These are phyloP conservation scores for Odocoileus hemionus DNA, from an alignment of 2,113 vertebrate species.

Conservation along the genomic window DNA sequence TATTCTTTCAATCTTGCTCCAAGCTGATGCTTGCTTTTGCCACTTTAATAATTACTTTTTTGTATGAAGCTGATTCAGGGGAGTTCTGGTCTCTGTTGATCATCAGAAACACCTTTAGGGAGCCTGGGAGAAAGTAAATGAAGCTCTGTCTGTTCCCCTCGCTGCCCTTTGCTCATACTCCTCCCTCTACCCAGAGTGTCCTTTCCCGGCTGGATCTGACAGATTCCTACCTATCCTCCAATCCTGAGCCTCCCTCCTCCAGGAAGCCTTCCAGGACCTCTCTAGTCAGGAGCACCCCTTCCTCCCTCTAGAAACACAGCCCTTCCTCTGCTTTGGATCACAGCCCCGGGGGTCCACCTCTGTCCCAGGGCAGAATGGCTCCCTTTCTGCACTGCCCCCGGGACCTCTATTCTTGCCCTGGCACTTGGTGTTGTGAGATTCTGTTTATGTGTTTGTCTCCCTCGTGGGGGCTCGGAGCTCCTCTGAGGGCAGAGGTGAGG, in stretches of 20 bases:
- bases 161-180: neutral
- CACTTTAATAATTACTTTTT: neutral
- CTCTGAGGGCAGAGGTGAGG: neutral
- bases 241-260: neutral
- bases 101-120: neutral
- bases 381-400: neutral
- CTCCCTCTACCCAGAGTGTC: neutral
- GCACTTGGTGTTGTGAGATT: neutral
- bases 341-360: neutral
- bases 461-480: neutral
- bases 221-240: neutral
- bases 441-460: neutral
- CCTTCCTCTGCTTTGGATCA: neutral
- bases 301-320: neutral
- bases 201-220: neutral
- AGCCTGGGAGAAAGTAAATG: neutral
- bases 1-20: neutral
- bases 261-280: neutral
- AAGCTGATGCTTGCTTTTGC: neutral
- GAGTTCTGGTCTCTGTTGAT: neutral
- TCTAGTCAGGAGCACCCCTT: neutral
- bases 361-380: neutral
- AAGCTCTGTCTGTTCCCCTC: fast-evolving
- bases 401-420: neutral
- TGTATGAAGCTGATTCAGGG: neutral